Evolutionary conservation across 2,888 invertebrate genomes (phyloP).

Genomic region (Agriopis marginaria): DNA sequence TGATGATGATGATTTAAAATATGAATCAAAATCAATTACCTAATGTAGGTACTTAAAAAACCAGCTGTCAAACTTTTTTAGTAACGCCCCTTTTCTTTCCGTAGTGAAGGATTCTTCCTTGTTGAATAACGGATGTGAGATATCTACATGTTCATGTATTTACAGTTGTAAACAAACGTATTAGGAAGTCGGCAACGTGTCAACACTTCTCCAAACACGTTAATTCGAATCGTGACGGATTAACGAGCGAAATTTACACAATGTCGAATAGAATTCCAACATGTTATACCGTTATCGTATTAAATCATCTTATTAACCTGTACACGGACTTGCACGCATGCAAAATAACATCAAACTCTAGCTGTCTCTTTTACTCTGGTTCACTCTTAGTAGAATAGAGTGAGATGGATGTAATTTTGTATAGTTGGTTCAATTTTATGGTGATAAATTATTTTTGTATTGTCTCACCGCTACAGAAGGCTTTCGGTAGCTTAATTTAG

Average conservation of each 20-base stretch:
- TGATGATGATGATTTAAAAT: too few species aligned
- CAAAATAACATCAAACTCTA: constrained; percentile 49
- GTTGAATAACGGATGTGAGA: not conserved
- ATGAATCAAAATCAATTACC: too few species aligned
- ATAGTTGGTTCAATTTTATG: constrained; percentile 41
- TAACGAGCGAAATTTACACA: constrained; percentile 44
- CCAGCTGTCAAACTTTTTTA: too few species aligned
- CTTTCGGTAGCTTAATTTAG: constrained; percentile 43
- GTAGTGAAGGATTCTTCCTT: not conserved
- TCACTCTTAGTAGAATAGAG: constrained; percentile 34
- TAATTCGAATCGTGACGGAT: constrained; percentile 34
- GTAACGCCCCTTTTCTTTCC: too few species aligned
- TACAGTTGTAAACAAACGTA: constrained; percentile 10
- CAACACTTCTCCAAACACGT: constrained; percentile 18
- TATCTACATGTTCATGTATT: not conserved
- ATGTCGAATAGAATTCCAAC: constrained; percentile 54
- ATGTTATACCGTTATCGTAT: constrained; percentile 63
- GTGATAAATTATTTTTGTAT: constrained; percentile 54
- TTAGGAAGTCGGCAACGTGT: constrained; percentile 7
- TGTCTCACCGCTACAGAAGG: constrained; percentile 43
- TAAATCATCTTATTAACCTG: constrained; percentile 68
- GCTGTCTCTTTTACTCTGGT: constrained; percentile 47
- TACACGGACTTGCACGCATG: constrained; percentile 63
- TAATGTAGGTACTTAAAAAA: too few species aligned
- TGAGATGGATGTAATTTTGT: constrained; percentile 40